Evolutionary conservation across 92 coral and sea anemone species (phyloP).

Genomic region (Epizoanthus illoricatus): DNA sequence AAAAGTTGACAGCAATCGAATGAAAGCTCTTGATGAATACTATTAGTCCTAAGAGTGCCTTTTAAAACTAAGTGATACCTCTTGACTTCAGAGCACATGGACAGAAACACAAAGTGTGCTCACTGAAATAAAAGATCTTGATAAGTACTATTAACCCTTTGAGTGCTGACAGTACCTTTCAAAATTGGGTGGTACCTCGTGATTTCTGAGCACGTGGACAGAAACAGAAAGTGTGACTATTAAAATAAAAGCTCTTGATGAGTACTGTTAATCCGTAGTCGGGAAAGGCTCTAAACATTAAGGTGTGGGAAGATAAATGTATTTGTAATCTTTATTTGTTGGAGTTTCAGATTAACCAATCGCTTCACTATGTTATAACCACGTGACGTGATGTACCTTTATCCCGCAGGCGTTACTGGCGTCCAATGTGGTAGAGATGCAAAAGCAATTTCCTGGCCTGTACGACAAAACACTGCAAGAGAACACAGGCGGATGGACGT

Average conservation of each 20-base stretch:
- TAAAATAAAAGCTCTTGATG: no score
- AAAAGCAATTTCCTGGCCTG: conserved; percentile 63
- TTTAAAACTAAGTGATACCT: neutral
- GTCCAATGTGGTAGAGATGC: conserved; percentile 76
- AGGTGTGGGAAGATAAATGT: neutral
- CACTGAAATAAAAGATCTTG: no score
- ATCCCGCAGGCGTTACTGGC: conserved; percentile 77
- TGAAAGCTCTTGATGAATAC: neutral
- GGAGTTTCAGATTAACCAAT: neutral
- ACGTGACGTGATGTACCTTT: neutral
- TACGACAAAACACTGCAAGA: conserved; percentile 50
- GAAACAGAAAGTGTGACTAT: no score
- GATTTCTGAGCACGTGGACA: neutral
- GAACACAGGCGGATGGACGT: conserved; percentile 93
- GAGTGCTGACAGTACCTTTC: no score
- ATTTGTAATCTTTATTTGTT: neutral
- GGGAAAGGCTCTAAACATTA: no score
- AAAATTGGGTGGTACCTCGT: neutral
- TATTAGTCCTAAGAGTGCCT: no score
- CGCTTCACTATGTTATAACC: conserved; percentile 1
- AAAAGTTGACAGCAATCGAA: neutral
- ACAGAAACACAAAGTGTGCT: no score
- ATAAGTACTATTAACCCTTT: no score
- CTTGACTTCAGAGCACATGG: neutral
- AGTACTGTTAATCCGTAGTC: no score